Base-by-base conservation (phyloP, 23 tunicate species). In the Trididemnum nubilum region DNA sequence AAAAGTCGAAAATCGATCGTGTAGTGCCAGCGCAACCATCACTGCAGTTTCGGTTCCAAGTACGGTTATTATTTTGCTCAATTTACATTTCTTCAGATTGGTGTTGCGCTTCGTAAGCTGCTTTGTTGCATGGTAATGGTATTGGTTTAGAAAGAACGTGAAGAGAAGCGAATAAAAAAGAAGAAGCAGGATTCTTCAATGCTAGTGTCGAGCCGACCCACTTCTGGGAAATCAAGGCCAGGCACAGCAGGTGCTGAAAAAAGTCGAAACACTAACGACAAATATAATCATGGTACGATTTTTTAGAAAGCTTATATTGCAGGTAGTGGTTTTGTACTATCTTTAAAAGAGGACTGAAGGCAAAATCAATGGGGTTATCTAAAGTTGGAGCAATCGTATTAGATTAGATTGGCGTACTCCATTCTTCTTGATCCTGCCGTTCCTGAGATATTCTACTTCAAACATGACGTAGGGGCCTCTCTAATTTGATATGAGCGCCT, bases 171-270 rank as follows among this genome's bases (percentile, higher is more conserved):
- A 37, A 90, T 85, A 65, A 65, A 89, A 32, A 51, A 88, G 31
- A 85, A 89, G 79, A 91, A 91, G 51, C 97, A 91, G 35, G 97
- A 91, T 52, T 35, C 83, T 0, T 39, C 74, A 51, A 86, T 86
- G 87, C 73, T 91, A 66, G 65, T 87, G 27, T 75, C 97, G 0
- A 91, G 90, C 25, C 30, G 76, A 29, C 79, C 86, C 25, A 85
- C 97, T 24, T 90, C 85, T 73, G 94, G 88, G 3, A 81, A 82
- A 86, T 75, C 90, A 4, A 38, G 97, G 52, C 89, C 90, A 25
- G 71, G 80, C 19, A 88, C 92, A 5, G 92, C 92, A 33, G 73
- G 76, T 27, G 36, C 77, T 36, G 90, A 78, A 18, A 90, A 76
- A 30, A 85, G 90, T 85, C 85, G 49, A 40, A 90, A 90, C 58